Evolutionary conservation across 2,888 invertebrate genomes (phyloP), one percentile per base, ranked within the genome.

Genomic region (Dolomedes plantarius): DNA sequence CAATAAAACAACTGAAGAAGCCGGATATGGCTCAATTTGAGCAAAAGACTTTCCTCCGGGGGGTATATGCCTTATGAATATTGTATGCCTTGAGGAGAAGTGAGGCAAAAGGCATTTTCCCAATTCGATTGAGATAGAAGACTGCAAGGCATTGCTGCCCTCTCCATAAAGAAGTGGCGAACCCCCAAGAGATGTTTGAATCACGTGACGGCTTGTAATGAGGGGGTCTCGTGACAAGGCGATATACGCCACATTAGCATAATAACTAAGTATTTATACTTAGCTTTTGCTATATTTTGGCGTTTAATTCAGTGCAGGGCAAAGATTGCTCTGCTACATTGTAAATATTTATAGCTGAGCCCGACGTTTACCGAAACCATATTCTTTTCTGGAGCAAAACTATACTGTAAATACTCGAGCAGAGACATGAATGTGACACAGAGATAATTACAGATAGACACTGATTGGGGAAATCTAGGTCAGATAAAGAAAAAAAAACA

Each of bases 1-100:
- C 83, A 83, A 83, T 83, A 83, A 46, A 65, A 65, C 32, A 56
- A 16, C 19, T 32, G 41, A 27, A 39, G 71, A 19, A 77, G 56
- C 67, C 77, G 83, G 77, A 77, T 83, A 83, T 68, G 72, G 71
- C 77, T 83, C 83, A 73, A 83, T 83, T 83, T 67, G 41, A 67
- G 32, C 36, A 23, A 41, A 74, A 74, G 81, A 75, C 56, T 71
- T 56, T 56, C 39, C 71, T 68, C 67, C 36, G 56, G 28, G 32
- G 67, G 32, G 46, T 19, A 23, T 11, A 56, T 56, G 19, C 19
- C 83, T 77, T 83, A 83, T 83, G 83, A 83, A 83, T 83, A 83
- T 83, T 83, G 67, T 76, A 83, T 83, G 67, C 16, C 32, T 27
- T 29, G 6, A 67, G 36, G 32, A 31, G 29, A 77, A 56, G 41